Evolutionary conservation across 2,888 invertebrate species (phyloP), one percentile per base, ranked within the genome.

Genomic region (Heliconius ismenius): DNA sequence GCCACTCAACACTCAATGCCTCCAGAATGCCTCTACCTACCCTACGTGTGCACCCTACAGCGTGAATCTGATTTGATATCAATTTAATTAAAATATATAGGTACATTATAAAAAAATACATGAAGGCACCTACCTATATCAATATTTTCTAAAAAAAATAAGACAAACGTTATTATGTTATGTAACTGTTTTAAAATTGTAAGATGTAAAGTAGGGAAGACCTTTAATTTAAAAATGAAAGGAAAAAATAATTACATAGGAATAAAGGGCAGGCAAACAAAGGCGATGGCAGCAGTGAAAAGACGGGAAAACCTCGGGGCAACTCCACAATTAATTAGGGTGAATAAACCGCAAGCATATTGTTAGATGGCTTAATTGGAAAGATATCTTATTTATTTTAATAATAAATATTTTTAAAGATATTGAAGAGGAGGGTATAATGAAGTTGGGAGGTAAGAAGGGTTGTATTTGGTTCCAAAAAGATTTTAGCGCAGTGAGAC

Each of bases 231-330:
- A 26, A 73, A 73, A 63, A 70, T 4, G 32, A 70, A 32, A 32
- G 24, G 58, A 62, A 24, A 73, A 63, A 73, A 67, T 73, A 68
- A 68, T 63, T 67, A 32, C 13, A 62, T 21, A n/a, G 21, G 32
- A 68, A 67, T 43, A 68, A 76, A 76, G 72, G 49, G 26, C 15
- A 21, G 39, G 63, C n/a, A 68, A 73, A 76, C 73, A 73, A 73
- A 43, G 63, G 68, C 65, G 62, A 21, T 32, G 62, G 36, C 24
- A 54, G 73, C 68, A 49, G 68, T 68, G 64, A 68, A 63, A 73
- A 73, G 62, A 49, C 36, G 62, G 73, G 49, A 76, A 73, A 62
- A 62, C 76, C 73, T 62, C 54, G 32, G 73, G 67, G 62, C 76
- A 68, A 68, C 49, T 24, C 24, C 73, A 43, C 32, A 65, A 72